A percentile compares a stretch with the other conserved stretches of the same genome.
phyloP scores from a whole-genome alignment of 2,797 vertebrate species.

The Eospalax fontanierii region DNA sequence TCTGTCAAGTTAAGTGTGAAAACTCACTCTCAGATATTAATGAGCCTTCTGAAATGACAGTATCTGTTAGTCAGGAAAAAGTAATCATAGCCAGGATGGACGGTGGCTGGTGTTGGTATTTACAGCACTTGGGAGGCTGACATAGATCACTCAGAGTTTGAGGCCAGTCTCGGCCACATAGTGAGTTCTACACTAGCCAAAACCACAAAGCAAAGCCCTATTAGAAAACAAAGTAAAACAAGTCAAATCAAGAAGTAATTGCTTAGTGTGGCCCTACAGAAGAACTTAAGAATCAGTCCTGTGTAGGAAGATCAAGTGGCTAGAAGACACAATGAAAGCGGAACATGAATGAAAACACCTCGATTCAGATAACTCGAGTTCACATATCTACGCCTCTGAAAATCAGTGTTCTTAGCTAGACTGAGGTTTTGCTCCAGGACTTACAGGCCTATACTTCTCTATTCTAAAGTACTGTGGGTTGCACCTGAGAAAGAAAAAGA shows the following conservation, averaged over 20 bases:
- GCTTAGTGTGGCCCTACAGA: neutral
- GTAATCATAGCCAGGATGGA: neutral
- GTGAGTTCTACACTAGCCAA: neutral
- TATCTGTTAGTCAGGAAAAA: neutral
- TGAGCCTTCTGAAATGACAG: neutral
- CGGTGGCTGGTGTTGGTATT: neutral
- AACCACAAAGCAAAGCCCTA: neutral
- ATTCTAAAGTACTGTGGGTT: constrained; percentile 37
- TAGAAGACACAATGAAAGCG: neutral
- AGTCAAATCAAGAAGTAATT: neutral
- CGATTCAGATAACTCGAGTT: neutral
- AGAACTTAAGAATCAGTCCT: neutral
- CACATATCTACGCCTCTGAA: constrained; percentile 23
- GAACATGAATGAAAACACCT: neutral
- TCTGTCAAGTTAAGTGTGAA: constrained; percentile 2
- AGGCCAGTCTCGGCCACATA: neutral
- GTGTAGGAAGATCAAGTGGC: neutral
- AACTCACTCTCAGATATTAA: neutral
- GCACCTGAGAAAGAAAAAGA: neutral
- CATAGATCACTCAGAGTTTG: neutral
- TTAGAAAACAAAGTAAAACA: neutral
- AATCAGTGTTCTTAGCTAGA: constrained; percentile 8
- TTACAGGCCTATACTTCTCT: neutral
- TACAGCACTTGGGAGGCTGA: neutral
- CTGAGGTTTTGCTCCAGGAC: constrained; percentile 7